A percentile compares a stretch with the other conserved stretches of the same genome.
phyloP scores from a whole-genome alignment of 2,113 vertebrate genomes.

The Camelus bactrianus region DNA sequence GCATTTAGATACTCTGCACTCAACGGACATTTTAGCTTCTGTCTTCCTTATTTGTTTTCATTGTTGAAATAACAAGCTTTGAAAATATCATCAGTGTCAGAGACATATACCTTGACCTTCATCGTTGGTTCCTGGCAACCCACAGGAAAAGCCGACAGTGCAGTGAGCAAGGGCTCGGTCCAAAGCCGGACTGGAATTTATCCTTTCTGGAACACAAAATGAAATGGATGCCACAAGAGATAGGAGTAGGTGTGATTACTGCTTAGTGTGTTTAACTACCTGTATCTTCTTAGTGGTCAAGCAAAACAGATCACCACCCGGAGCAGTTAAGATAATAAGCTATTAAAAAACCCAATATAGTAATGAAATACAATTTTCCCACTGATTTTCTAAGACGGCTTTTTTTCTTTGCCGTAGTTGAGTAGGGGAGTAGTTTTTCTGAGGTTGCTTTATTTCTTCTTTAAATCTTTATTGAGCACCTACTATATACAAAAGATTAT shows the following conservation, averaged over 20 bases:
- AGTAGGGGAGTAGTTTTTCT: background rate
- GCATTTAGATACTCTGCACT: conserved; percentile 50
- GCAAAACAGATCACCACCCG: conserved; percentile 18
- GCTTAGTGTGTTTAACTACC: conserved; percentile 20
- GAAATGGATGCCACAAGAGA: background rate
- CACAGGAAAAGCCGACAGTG: conserved; percentile 23
- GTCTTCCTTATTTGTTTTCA: conserved; percentile 67
- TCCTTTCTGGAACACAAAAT: conserved; percentile 42
- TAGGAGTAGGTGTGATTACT: background rate
- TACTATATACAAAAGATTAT: background rate
- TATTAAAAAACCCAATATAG: background rate
- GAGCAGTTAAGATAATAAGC: background rate
- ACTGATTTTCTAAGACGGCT: background rate
- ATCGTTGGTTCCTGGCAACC: conserved; percentile 30
- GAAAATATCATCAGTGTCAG: conserved; percentile 70
- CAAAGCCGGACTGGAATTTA: conserved; percentile 56
- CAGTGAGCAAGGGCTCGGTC: background rate
- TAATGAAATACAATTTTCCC: conserved; percentile 2
- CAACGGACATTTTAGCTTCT: conserved; percentile 58
- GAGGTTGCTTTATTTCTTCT: background rate
- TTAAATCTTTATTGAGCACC: conserved; percentile 30
- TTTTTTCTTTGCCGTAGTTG: background rate
- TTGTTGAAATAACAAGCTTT: conserved; percentile 70
- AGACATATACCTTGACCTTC: conserved; percentile 72
- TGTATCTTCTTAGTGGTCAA: background rate